Base-by-base conservation (phyloP, 2,113 vertebrate species). In the Phalacrocorax carbo region DNA sequence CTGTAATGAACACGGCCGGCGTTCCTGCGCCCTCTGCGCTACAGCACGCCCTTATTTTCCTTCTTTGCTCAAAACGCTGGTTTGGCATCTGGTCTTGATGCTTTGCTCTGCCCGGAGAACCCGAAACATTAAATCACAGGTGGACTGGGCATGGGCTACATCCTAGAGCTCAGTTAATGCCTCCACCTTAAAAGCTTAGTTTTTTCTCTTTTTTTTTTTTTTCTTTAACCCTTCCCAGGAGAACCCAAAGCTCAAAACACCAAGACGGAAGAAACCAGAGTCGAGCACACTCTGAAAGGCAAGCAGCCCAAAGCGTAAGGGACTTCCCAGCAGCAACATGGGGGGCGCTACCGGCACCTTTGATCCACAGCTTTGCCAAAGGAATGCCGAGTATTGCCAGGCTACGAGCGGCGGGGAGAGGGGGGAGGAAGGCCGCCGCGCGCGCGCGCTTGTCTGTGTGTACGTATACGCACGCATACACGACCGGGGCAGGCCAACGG, bases 101-200 rank as follows among this genome's bases (percentile, higher is more conserved):
- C 94, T 36, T 51, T 26, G 87, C 91, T 38, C 8, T 34, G 7
- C 90, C 82, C 1, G 2, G 49, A 57, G 70, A n/a, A 5, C 66
- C 82, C 9, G 0, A 27, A 20, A 9, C 4, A 0, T 9, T 1
- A 12, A 27, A 11, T 2, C 3, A 1, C 12, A 48, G 30, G 61
- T 5, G 34, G 93, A 69, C 77, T 1, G 44, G 95, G 91, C 88
- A 94, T 10, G 76, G 61, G 90, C 75, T 73, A 68, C 65, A 4
- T 44, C 95, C 96, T 36, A 61, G 77, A 85, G 79, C 94, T 57
- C 86, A 30, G n/a, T 61, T 52, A 17, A 27, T 1, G n/a, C 54
- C 29, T 42, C 69, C 84, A 62, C 65, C 80, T 36, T 2, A 9
- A 22, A 68, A 13, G 26, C 80, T 77, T 29, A 11, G n/a, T 46